A percentile compares a stretch with the other conserved stretches of the same genome.
Evolutionary conservation across 2,888 invertebrate species (phyloP).

Genomic region (Synanthedon andrenaeformis): DNA sequence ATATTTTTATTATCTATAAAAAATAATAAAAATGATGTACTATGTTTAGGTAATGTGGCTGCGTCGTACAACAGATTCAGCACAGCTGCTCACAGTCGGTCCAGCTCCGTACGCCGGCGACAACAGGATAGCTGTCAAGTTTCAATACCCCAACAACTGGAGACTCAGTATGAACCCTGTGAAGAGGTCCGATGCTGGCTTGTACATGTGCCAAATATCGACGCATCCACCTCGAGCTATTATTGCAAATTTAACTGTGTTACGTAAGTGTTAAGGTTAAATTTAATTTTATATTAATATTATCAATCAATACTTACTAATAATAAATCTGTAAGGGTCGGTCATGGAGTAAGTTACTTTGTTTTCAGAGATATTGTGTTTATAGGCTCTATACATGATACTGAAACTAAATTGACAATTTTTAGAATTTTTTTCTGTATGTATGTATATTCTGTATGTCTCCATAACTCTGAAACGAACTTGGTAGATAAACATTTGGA

Average conservation of each 20-base stretch:
- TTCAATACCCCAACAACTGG: conserved; percentile 80
- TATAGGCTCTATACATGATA: too few species aligned
- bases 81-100: conserved; percentile 75
- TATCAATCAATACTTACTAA: too few species aligned
- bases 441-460: too few species aligned
- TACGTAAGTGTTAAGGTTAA: conserved; percentile 68
- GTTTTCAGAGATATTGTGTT: too few species aligned
- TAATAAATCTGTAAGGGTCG: too few species aligned
- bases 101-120: conserved; percentile 74
- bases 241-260: conserved; percentile 79
- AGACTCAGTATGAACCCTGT: conserved; percentile 77
- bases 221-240: conserved; percentile 83
- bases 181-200: conserved; percentile 76
- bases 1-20: too few species aligned
- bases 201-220: conserved; percentile 85
- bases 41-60: conserved; percentile 75
- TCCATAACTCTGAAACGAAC: too few species aligned
- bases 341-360: too few species aligned
- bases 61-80: conserved; percentile 72
- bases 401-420: too few species aligned
- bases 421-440: too few species aligned
- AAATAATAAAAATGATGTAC: neutral
- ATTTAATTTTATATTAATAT: conserved; percentile 19
- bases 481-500: too few species aligned
- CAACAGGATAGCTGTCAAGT: conserved; percentile 73